Percentiles rank a stretch among this genome's conserved stretches.
Evolutionary conservation across 2,113 vertebrate species (phyloP).

Genomic region (Silurus meridionalis): DNA sequence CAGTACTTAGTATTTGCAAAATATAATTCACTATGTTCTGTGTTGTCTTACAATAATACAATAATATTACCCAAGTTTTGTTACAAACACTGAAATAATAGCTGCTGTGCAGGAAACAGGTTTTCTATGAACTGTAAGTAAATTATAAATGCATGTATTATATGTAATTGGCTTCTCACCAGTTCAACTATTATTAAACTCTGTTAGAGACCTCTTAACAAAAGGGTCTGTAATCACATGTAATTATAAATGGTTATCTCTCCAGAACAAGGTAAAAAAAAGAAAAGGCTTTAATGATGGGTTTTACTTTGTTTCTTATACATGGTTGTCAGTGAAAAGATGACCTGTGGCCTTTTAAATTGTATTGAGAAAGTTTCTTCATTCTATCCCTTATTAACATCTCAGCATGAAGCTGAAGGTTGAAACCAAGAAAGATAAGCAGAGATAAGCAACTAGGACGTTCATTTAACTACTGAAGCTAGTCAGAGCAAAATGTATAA

Average conservation of each 20-base stretch:
- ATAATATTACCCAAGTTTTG: background rate
- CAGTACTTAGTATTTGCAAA: background rate
- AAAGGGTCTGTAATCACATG: slow-evolving; percentile 65
- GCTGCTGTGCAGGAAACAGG: background rate
- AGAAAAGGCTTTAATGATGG: background rate
- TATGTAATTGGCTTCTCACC: slow-evolving; percentile 11
- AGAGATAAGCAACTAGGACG: background rate
- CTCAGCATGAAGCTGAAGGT: slow-evolving; percentile 15
- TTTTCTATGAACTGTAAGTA: slow-evolving; percentile 1
- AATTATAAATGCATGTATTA: slow-evolving; percentile 13
- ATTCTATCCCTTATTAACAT: slow-evolving; percentile 49
- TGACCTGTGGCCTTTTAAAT: slow-evolving; percentile 51
- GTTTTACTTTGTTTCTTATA: background rate
- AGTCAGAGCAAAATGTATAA: background rate
- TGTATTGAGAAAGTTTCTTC: slow-evolving; percentile 32
- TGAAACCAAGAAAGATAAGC: background rate
- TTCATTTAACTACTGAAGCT: background rate
- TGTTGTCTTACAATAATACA: background rate
- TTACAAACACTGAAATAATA: background rate
- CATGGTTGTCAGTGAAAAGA: background rate
- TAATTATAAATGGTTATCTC: slow-evolving; percentile 36
- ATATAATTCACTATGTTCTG: background rate
- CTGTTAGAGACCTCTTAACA: slow-evolving; percentile 38
- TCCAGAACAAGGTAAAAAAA: slow-evolving; percentile 63
- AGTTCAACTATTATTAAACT: slow-evolving; percentile 34